Evolutionary conservation across 53 echinoderm and acorn worm genomes (phyloP).

Genomic region (Arbacia lixula): DNA sequence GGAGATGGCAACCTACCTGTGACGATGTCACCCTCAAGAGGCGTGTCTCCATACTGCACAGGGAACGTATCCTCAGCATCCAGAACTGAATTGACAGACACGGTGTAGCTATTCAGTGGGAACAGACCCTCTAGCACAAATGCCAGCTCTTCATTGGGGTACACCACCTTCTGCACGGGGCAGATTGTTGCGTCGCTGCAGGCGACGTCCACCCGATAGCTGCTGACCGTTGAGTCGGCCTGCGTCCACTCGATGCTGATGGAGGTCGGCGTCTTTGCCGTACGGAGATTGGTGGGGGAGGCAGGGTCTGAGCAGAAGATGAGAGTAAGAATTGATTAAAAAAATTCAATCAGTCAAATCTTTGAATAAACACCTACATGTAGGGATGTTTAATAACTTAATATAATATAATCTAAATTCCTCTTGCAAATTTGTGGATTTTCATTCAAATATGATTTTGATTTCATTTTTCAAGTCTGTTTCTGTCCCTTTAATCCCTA

Average conservation of each 20-base stretch:
- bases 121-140: conserved; percentile 9
- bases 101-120: conserved; percentile 53
- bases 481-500: too few species aligned
- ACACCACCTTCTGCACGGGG: conserved; percentile 13
- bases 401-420: too few species aligned
- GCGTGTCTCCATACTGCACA: conserved; percentile 40
- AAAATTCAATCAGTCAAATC: neutral
- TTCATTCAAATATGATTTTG: too few species aligned
- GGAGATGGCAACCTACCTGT: conserved; percentile 60
- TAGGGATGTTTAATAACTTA: too few species aligned
- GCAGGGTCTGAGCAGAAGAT: conserved; percentile 36
- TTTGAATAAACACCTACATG: too few species aligned
- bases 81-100: conserved; percentile 43
- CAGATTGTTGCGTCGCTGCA: conserved; percentile 21
- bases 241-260: conserved; percentile 35
- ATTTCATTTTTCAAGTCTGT: too few species aligned
- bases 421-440: too few species aligned
- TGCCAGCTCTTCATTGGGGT: conserved; percentile 19
- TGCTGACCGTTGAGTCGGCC: conserved; percentile 10
- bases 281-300: conserved; percentile 28
- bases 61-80: neutral
- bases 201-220: conserved; percentile 32
- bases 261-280: conserved; percentile 50
- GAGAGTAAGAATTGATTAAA: neutral
- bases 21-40: neutral